Conservation (phyloP, 2,113 vertebrate species). For the Paramisgurnus dabryanus region DNA sequence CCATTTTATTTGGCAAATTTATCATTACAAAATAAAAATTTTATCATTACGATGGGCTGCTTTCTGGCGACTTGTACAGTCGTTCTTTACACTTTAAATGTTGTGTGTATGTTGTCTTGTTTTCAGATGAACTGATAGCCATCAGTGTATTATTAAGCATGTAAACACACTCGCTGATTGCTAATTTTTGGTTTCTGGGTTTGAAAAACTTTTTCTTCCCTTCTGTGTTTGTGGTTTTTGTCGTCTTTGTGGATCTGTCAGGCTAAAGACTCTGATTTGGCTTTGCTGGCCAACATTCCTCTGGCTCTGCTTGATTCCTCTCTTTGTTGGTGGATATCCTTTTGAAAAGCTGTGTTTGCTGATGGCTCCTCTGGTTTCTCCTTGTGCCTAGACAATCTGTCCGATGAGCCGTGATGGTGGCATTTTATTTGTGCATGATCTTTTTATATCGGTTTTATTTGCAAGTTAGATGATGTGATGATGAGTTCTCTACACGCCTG, state of each 20-base stretch:
- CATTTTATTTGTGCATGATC: conserved; percentile 48
- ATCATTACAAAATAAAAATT: too few relatives aligned
- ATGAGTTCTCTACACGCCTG: neutral
- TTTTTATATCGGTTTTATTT: conserved; percentile 6
- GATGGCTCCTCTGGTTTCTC: neutral
- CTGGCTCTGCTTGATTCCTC: conserved; percentile 87
- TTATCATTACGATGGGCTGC: too few relatives aligned
- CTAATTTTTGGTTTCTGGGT: neutral
- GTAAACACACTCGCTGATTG: neutral
- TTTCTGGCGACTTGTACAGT: too few relatives aligned
- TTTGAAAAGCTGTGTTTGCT: conserved; percentile 59
- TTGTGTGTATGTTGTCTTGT: too few relatives aligned
- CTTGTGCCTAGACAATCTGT: conserved; percentile 39
- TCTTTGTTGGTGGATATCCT: conserved; percentile 95
- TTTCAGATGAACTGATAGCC: too few relatives aligned
- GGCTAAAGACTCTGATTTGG: conserved; percentile 85
- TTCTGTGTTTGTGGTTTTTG: neutral
- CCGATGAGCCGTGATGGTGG: conserved; percentile 27
- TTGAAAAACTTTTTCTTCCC: conserved; percentile 4
- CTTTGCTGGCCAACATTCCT: conserved; percentile 84
- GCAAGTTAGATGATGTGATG: neutral
- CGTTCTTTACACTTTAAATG: neutral
- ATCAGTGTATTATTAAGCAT: too few relatives aligned
- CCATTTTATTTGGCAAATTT: too few relatives aligned
- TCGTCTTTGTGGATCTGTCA: conserved; percentile 56